Evolutionary conservation across 2,797 vertebrate genomes (phyloP).

Genomic region (Protonibea diacanthus): DNA sequence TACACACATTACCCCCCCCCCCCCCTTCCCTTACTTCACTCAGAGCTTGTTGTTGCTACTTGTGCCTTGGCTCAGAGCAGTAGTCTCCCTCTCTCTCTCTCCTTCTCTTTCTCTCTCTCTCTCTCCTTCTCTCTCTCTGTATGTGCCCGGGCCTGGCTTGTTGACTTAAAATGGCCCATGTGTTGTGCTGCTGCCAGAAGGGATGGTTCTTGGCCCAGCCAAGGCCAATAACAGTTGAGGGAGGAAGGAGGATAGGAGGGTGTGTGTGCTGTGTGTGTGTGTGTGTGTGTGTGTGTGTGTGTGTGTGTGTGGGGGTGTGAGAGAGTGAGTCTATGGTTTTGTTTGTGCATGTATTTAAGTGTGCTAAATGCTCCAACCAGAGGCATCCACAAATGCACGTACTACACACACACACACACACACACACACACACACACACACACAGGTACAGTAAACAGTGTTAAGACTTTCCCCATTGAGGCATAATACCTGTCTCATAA

Average conservation of each 20-base stretch:
- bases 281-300: conserved; percentile 38
- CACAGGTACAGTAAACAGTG: conserved; percentile 29
- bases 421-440: conserved; percentile 4
- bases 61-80: conserved; percentile 53
- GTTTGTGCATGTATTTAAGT: conserved; percentile 50
- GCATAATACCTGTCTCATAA: conserved; percentile 35
- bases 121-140: conserved; percentile 24
- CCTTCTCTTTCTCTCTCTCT: neutral
- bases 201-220: conserved; percentile 65
- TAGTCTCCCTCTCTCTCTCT: conserved; percentile 24
- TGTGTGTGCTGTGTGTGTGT: conserved; percentile 31
- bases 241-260: conserved; percentile 61
- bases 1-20: neutral
- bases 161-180: conserved; percentile 81
- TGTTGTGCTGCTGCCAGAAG: conserved; percentile 75
- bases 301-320: conserved; percentile 32
- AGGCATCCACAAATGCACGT: neutral
- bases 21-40: conserved; percentile 1
- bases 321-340: conserved; percentile 50
- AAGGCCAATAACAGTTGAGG: conserved; percentile 66
- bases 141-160: conserved; percentile 78
- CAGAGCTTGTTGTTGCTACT: conserved; percentile 63
- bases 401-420: conserved; percentile 13
- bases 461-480: conserved; percentile 25
- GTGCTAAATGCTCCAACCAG: conserved; percentile 34